Evolutionary conservation across 2,888 invertebrate genomes (phyloP), one percentile per base, ranked within the genome.

Genomic region (Acronicta leporina): DNA sequence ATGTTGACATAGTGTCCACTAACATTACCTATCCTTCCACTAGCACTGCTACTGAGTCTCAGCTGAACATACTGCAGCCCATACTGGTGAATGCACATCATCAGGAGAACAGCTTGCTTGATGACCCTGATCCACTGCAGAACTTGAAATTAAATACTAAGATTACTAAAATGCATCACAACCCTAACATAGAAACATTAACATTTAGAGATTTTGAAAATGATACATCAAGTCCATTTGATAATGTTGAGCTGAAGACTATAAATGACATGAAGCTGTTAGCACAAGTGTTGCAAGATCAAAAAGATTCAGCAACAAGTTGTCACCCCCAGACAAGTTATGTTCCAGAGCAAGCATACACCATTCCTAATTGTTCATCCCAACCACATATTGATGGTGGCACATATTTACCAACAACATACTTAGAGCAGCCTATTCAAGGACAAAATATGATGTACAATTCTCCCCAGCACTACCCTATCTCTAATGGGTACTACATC

Each of bases 181-280:
- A 87, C 69, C 84, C 79, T 57, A 94, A 94, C 74, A 85, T 94
- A 66, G 94, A 94, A 38, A 90, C 87, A 48, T 77, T 95, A 67
- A 94, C 94, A 20, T 94, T 95, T 84, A 97, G 96, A 68, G 98
- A 98, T 88, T 99, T 99, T 94, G 98, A 98, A 89, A 96, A 97
- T 85, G 98, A 98, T 85, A 98, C 97, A 50, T 97, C 98, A 54
- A 98, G 98, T 87, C 98, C 98, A 0, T 99, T 99, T 92, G 98
- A 99, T 92, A 98, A 97, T 92, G 96, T 98, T 90, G 98, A 98
- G 91, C 89, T 99, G 53, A 98, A 98, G 90, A 97, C 98, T 43
- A 97, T 99, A 62, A 98, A 99, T 92, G 98, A 98, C 84, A 96
- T 98, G 95, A 98, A 98, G 89, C 96, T 98, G 85, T 92, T 99